phyloP scores from a whole-genome alignment of 2,113 vertebrate genomes.

The Xenopus tropicalis region DNA sequence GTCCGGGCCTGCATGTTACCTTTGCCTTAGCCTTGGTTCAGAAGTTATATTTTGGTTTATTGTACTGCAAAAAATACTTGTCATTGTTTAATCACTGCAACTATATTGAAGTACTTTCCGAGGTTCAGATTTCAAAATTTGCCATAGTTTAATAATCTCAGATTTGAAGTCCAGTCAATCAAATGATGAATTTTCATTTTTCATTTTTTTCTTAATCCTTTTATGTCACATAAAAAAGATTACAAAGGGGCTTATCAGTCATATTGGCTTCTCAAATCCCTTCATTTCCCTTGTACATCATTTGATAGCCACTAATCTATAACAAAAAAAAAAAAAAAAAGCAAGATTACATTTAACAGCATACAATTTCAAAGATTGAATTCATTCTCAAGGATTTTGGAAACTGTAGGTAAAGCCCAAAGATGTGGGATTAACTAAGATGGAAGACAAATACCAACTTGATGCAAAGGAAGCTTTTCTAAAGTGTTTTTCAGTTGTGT shows the following conservation, averaged over 20 bases:
- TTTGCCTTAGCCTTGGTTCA: no score
- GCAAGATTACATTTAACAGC: background rate
- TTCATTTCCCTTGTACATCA: slow-evolving; percentile 2
- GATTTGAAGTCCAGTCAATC: background rate
- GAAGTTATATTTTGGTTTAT: no score
- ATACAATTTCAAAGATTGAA: background rate
- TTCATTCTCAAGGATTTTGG: background rate
- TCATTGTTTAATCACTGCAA: no score
- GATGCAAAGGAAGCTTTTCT: no score
- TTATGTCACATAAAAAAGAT: slow-evolving; percentile 13
- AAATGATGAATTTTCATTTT: background rate
- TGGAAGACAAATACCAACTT: no score
- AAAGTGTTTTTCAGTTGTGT: no score
- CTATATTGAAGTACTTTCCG: no score
- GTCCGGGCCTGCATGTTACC: no score
- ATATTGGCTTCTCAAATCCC: background rate
- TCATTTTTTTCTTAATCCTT: background rate
- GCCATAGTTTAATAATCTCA: background rate
- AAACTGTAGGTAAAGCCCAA: background rate
- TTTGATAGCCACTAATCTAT: slow-evolving; percentile 6
- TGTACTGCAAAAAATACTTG: no score
- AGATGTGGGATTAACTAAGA: no score
- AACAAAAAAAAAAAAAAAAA: slow-evolving; percentile 18
- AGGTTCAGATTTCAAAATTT: background rate
- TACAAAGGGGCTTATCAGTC: background rate